Conservation (phyloP, 1,140 invertebrate genomes). For the Lepidostoma basale region DNA sequence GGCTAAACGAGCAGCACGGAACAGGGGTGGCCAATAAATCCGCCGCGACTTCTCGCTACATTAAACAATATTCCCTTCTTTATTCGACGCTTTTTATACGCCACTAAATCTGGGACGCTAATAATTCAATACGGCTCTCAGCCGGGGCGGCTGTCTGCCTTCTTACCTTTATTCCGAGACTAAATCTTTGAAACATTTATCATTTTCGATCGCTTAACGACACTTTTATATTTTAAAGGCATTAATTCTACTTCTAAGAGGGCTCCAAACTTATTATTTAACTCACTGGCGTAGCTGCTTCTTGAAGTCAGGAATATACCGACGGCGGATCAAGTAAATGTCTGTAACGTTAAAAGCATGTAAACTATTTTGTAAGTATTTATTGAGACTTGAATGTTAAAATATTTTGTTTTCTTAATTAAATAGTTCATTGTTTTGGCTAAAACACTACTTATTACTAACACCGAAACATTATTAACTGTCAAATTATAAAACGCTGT, state of each 20-base stretch:
- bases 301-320: too few species aligned
- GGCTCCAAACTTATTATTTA: too few species aligned
- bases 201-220: not conserved
- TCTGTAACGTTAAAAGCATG: too few species aligned
- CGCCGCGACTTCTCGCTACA: conserved; percentile 5
- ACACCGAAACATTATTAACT: too few species aligned
- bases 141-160: not conserved
- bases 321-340: too few species aligned
- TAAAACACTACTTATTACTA: too few species aligned
- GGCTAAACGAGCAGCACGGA: not conserved
- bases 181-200: not conserved
- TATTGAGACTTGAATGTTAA: too few species aligned
- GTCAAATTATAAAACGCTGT: too few species aligned
- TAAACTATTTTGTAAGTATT: too few species aligned
- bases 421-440: too few species aligned
- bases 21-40: conserved; percentile 9
- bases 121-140: conserved; percentile 5
- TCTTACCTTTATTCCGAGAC: not conserved
- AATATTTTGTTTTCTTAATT: too few species aligned
- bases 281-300: too few species aligned
- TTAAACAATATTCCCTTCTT: conserved; percentile 13
- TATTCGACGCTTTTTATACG: not conserved
- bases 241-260: not conserved
- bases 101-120: not conserved
- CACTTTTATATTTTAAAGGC: not conserved